Evolutionary conservation across 2,797 vertebrate species (phyloP).

Genomic region (Pseudomugil gertrudae): DNA sequence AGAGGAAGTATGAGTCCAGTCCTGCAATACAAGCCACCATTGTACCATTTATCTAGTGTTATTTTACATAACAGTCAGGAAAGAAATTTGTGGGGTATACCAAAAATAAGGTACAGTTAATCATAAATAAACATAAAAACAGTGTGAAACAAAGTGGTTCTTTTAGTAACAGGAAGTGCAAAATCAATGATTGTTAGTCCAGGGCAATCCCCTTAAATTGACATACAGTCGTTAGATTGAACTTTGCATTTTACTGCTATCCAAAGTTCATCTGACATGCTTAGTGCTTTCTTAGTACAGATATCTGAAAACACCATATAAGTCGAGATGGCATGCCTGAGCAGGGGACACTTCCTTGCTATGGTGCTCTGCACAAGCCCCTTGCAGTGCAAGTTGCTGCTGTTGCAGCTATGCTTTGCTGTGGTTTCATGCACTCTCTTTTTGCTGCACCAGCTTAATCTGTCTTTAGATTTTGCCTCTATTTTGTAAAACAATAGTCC

Average conservation of each 20-base stretch:
- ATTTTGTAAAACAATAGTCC: not conserved
- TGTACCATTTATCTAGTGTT: constrained; percentile 29
- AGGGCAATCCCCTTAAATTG: constrained; percentile 41
- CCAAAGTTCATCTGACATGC: constrained; percentile 26
- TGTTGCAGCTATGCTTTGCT: constrained; percentile 56
- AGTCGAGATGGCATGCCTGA: constrained; percentile 19
- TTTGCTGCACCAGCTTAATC: constrained; percentile 27
- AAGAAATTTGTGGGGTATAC: constrained; percentile 5
- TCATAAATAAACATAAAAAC: constrained; percentile 22
- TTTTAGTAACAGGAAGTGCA: constrained; percentile 46
- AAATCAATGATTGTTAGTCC: constrained; percentile 29
- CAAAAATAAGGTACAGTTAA: not conserved
- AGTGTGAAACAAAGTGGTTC: constrained; percentile 28
- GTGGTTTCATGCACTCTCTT: constrained; percentile 52
- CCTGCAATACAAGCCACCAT: constrained; percentile 34
- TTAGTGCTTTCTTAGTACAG: not conserved
- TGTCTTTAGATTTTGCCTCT: constrained; percentile 6
- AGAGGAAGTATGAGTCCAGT: constrained; percentile 46
- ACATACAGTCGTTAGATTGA: not conserved
- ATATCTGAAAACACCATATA: constrained; percentile 5
- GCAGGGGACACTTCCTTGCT: constrained; percentile 52
- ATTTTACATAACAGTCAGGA: not conserved
- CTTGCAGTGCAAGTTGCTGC: constrained; percentile 52
- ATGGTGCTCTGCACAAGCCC: constrained; percentile 21
- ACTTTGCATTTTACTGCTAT: constrained; percentile 44